These are phyloP conservation scores for Fragariocoptes setiger DNA, from an alignment of 1,140 invertebrate genomes.

Conservation along the genomic window DNA sequence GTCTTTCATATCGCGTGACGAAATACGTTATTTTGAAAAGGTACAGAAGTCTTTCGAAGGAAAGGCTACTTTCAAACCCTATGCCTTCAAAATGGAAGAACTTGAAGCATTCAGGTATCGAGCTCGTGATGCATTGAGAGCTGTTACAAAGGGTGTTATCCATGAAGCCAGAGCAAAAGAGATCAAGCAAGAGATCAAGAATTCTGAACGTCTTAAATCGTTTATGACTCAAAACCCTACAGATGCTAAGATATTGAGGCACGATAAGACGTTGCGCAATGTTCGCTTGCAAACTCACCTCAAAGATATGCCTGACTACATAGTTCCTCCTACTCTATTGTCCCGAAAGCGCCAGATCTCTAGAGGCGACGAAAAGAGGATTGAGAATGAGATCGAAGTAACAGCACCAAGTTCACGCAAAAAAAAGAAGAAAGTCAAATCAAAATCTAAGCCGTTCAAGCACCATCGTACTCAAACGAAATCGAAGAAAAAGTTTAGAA, in stretches of 20 bases:
- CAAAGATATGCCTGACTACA: slow-evolving; percentile 72
- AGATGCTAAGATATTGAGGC: slow-evolving; percentile 52
- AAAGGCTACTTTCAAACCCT: slow-evolving; percentile 31
- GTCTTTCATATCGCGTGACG: slow-evolving; percentile 58
- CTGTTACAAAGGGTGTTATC: slow-evolving; percentile 64
- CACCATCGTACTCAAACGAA: no score
- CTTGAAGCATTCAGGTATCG: slow-evolving; percentile 80
- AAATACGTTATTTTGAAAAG: slow-evolving; percentile 34
- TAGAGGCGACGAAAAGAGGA: neutral
- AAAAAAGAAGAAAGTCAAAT: no score
- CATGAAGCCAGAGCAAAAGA: slow-evolving; percentile 72
- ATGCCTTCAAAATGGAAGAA: slow-evolving; percentile 73
- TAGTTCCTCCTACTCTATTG: slow-evolving; percentile 18
- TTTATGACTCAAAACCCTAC: slow-evolving; percentile 82
- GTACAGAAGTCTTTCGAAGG: slow-evolving; percentile 25
- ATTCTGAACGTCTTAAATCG: slow-evolving; percentile 62
- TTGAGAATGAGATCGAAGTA: neutral
- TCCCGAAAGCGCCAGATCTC: neutral
- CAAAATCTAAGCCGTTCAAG: no score
- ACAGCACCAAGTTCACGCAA: neutral
- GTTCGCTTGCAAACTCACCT: slow-evolving; percentile 52
- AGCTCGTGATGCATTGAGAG: slow-evolving; percentile 66
- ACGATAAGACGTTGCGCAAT: slow-evolving; percentile 62
- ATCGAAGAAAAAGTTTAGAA: no score
- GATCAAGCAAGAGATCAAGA: slow-evolving; percentile 73